Base-by-base conservation (phyloP, 2,888 invertebrate species). In the Oscheius sp. region DNA sequence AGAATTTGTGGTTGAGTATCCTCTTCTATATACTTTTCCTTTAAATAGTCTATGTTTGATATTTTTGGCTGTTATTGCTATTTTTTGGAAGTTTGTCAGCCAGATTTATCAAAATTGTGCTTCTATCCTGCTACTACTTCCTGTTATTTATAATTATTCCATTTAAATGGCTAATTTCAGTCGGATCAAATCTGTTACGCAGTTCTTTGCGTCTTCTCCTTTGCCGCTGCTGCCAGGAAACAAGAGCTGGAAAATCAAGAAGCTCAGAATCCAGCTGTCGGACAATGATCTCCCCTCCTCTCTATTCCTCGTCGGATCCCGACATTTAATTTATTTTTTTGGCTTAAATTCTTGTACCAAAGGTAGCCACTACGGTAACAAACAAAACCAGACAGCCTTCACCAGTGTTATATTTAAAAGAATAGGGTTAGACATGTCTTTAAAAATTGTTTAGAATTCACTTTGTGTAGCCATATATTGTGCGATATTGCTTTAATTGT, bases 181-280 rank as follows among this genome's bases (percentile, higher is more conserved):
- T 96, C 98, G 89, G 96, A 97, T 91, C 96, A 98, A 91, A 99
- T 99, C 88, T 98, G 97, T 91, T 99, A 99, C 91, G 95, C 99
- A 86, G 97, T 99, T 78, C 92, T 99, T 85, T 99, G 99, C 91
- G 96, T 99, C 83, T 99, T 99, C 91, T 98, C 98, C 66, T 98
- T 98, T 91, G 93, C 97, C 89, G 97, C 97, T 77, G 97, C 97
- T 21, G 82, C 80, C 23, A 41, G 41, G 49, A 70, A 70, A 25
- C 27, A 21, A n/a, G 64, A 64, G 29, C 25, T n/a, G 21, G 69
- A 70, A 16, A 18, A 46, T 45, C 23, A 70, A 70, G 23, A 66
- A 66, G 35, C 35, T 35, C 35, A 35, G 35, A 35, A 35, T 35
- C 35, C 35, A 35, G 35, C 35, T 3, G 35, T 9, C 35, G 35